Evolutionary conservation across 2,113 vertebrate genomes (phyloP).

Genomic region (Cynopterus brachyotis): DNA sequence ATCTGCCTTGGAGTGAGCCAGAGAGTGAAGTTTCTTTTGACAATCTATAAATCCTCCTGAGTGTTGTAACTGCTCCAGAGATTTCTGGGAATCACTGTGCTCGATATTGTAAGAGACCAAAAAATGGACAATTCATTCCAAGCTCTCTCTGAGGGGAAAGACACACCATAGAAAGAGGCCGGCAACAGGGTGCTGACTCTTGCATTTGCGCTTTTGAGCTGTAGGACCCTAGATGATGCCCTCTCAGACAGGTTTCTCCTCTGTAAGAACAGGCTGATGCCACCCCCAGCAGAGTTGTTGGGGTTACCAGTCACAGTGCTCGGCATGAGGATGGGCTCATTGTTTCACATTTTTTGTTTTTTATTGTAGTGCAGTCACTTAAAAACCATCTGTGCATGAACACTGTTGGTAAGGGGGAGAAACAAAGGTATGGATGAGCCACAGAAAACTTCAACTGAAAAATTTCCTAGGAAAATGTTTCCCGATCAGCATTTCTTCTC

Average conservation of each 20-base stretch:
- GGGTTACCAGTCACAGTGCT: background rate
- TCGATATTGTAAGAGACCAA: background rate
- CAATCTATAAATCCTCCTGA: background rate
- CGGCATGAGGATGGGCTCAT: background rate
- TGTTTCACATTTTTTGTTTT: background rate
- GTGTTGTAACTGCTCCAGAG: background rate
- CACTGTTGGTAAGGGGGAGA: background rate
- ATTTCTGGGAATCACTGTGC: background rate
- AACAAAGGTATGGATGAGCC: background rate
- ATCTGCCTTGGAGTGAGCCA: background rate
- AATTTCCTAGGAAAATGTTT: background rate
- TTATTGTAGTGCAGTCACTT: background rate
- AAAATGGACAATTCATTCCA: background rate
- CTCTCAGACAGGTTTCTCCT: background rate
- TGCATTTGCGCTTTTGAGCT: background rate
- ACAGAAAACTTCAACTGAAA: background rate
- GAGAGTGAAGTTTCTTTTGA: background rate
- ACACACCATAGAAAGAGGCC: background rate
- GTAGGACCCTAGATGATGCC: background rate
- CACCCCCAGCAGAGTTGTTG: background rate
- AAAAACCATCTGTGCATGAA: background rate
- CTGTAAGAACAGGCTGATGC: background rate
- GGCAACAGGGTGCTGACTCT: background rate
- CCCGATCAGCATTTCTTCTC: background rate
- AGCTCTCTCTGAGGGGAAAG: background rate